phyloP scores from a whole-genome alignment of 2,113 vertebrate species.

The Tachycineta bicolor region DNA sequence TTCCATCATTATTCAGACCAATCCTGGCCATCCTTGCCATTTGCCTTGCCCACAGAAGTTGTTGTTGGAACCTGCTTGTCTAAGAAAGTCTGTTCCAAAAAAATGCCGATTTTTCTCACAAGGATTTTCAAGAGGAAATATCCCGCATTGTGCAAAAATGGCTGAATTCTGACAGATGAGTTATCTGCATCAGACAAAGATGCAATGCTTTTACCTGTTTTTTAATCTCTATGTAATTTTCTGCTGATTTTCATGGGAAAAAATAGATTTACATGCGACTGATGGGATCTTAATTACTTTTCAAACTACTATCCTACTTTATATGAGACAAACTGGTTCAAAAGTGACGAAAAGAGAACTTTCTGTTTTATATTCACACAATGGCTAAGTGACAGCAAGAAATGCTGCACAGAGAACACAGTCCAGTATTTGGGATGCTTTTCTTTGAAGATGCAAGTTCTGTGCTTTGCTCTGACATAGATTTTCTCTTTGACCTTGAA shows the following conservation, averaged over 20 bases:
- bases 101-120: not conserved
- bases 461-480: not conserved
- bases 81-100: not conserved
- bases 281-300: not conserved
- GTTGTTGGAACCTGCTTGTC: not conserved
- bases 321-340: not conserved
- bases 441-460: not conserved
- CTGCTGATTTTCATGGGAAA: not conserved
- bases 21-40: not conserved
- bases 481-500: conserved; percentile 4
- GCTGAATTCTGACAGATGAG: not conserved
- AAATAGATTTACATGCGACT: not conserved
- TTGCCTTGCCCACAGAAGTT: not conserved
- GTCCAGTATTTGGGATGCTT: not conserved
- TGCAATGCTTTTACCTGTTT: not conserved
- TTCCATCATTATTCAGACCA: not conserved
- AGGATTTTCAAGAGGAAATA: not conserved
- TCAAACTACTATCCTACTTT: not conserved
- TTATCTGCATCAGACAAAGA: not conserved
- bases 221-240: not conserved
- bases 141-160: not conserved
- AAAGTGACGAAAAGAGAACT: not conserved
- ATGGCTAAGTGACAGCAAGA: not conserved
- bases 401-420: not conserved
- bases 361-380: not conserved